Base-by-base conservation (phyloP, 2,888 invertebrate species). In the Netelia inedita region DNA sequence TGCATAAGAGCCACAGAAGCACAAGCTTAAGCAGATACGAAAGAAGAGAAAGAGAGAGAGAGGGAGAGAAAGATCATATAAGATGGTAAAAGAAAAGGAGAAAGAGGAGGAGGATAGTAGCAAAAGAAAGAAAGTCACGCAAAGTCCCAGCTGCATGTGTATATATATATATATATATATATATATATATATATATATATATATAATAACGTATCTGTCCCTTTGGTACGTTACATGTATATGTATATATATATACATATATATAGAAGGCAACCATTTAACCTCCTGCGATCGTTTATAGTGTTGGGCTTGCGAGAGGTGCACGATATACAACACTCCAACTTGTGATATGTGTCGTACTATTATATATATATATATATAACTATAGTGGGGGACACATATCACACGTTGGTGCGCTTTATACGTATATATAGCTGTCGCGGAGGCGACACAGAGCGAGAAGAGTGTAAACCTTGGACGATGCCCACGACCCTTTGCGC, bases 211-310 rank as follows among this genome's bases (percentile, higher is more conserved):
- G 21, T 61, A 65, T 66, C 71, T 72, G 23, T 50, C 59, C 50
- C 73, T 50, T 19, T n/a, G 57, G n/a, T 16, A 14, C 8, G 19
- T 57, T 9, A 8, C n/a, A n/a, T 53, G n/a, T 14, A 46, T 46
- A 46, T 46, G 10, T 21, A 21, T 59, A 59, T 23, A 59, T 10
- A 57, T 57, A 57, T 57, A 57, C 1, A 55, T 43, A 16, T 80
- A 50, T 53, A 59, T 28, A 63, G 46, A 11, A 46, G 23, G 43
- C 59, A 61, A 75, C 74, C 75, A 69, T 75, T 81, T 81, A 81
- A 81, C 82, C 82, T 82, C 75, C 43, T 71, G 75, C 71, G 50
- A 63, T 79, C 72, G 71, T 71, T 71, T 79, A 71, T 69, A 65
- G 14, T 50, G 28, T 65, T 35, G 79, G 63, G 69, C 59, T 28